phyloP scores from a whole-genome alignment of 2,888 invertebrate species.

The Selenia dentaria region DNA sequence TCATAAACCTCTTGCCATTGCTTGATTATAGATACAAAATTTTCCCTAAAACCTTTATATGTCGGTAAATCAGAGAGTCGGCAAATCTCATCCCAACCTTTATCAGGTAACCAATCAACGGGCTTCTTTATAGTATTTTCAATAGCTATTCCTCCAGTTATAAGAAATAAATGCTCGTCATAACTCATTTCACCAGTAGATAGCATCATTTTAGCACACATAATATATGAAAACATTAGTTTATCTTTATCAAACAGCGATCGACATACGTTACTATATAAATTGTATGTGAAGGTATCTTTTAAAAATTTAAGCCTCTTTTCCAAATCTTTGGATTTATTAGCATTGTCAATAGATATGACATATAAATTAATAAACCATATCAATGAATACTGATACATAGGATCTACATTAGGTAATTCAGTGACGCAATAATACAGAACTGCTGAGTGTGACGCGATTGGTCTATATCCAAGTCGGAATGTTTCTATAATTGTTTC shows the following conservation, averaged over 20 bases:
- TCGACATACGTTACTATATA: slow-evolving; percentile 92
- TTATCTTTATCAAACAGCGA: slow-evolving; percentile 95
- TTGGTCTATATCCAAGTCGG: slow-evolving; percentile 89
- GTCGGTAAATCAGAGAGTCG: slow-evolving; percentile 82
- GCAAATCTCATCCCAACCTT: slow-evolving; percentile 92
- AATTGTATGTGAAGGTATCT: slow-evolving; percentile 91
- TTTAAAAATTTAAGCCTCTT: slow-evolving; percentile 88
- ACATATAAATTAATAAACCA: slow-evolving; percentile 95
- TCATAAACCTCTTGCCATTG: slow-evolving; percentile 89
- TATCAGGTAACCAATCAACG: slow-evolving; percentile 88
- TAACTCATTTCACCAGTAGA: slow-evolving; percentile 84
- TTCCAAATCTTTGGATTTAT: slow-evolving; percentile 89
- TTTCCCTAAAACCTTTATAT: slow-evolving; percentile 82
- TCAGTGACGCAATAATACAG: slow-evolving; percentile 93
- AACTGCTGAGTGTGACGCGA: slow-evolving; percentile 91
- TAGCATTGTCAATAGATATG: slow-evolving; percentile 90
- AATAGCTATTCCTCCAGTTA: slow-evolving; percentile 90
- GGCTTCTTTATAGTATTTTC: slow-evolving; percentile 88
- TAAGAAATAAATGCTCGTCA: slow-evolving; percentile 87
- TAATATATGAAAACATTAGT: slow-evolving; percentile 91
- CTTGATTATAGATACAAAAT: slow-evolving; percentile 75
- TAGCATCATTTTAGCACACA: slow-evolving; percentile 89
- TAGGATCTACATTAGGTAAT: slow-evolving; percentile 93
- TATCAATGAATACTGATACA: slow-evolving; percentile 94
- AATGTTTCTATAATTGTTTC: slow-evolving; percentile 91